phyloP scores from a whole-genome alignment of 2,888 invertebrate species.

The Nomada ferruginata region DNA sequence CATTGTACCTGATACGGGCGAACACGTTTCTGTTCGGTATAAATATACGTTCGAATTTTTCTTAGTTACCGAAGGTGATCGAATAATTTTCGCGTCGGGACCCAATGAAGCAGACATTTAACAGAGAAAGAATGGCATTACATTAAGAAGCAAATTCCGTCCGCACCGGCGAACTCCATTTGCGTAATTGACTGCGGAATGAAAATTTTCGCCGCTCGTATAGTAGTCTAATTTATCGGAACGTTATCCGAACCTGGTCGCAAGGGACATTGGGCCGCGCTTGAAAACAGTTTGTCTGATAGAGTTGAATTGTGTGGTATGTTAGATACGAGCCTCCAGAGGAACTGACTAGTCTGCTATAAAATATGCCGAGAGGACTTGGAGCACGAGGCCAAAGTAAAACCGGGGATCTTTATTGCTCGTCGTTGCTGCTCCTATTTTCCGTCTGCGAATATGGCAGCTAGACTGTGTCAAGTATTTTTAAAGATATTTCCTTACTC shows the following conservation, averaged over 20 bases:
- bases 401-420: constrained; percentile 38
- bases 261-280: constrained; percentile 46
- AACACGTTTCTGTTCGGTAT: background rate
- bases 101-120: background rate
- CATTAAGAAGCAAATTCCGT: background rate
- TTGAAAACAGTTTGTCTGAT: constrained; percentile 61
- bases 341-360: constrained; percentile 39
- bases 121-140: constrained; percentile 11
- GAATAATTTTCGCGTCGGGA: background rate
- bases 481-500: background rate
- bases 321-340: constrained; percentile 56
- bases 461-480: constrained; percentile 9
- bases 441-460: background rate
- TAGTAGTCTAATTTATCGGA: constrained; percentile 60
- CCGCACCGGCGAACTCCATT: constrained; percentile 39
- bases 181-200: constrained; percentile 52
- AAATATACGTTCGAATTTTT: background rate
- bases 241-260: constrained; percentile 50
- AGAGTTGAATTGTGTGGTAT: constrained; percentile 59
- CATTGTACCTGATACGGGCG: background rate
- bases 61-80: background rate
- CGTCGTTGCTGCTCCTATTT: constrained; percentile 20
- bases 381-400: constrained; percentile 11
- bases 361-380: constrained; percentile 41
- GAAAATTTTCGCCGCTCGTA: constrained; percentile 45